These are phyloP conservation scores for Anoura caudifer DNA, from an alignment of 2,113 vertebrate genomes.

Conservation along the genomic window DNA sequence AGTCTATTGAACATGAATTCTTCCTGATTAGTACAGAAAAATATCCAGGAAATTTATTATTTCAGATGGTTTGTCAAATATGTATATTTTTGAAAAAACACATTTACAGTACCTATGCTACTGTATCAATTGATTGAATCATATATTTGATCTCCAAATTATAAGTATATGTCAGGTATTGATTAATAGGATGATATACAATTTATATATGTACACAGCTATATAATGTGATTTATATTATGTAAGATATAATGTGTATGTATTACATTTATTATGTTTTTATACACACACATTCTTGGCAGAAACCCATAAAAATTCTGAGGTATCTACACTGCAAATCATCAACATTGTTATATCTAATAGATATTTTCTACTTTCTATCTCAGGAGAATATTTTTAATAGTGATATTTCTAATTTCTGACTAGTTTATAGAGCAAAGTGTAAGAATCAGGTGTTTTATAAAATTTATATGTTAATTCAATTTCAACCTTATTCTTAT, in stretches of 20 bases:
- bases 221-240: background rate
- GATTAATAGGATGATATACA: background rate
- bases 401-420: background rate
- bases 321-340: background rate
- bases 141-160: background rate
- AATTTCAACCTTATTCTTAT: background rate
- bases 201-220: background rate
- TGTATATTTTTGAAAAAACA: background rate
- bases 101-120: background rate
- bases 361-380: background rate
- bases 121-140: background rate
- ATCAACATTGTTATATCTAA: background rate
- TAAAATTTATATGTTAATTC: background rate
- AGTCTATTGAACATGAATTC: background rate
- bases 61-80: background rate
- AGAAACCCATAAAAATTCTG: conserved; percentile 5
- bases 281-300: background rate
- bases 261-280: background rate
- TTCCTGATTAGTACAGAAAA: background rate
- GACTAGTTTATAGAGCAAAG: background rate
- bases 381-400: background rate
- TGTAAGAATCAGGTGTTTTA: background rate
- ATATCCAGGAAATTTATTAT: background rate
- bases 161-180: background rate
- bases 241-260: background rate